phyloP scores from a whole-genome alignment of 2,888 invertebrate genomes.

The Sphaerophoria taeniata region DNA sequence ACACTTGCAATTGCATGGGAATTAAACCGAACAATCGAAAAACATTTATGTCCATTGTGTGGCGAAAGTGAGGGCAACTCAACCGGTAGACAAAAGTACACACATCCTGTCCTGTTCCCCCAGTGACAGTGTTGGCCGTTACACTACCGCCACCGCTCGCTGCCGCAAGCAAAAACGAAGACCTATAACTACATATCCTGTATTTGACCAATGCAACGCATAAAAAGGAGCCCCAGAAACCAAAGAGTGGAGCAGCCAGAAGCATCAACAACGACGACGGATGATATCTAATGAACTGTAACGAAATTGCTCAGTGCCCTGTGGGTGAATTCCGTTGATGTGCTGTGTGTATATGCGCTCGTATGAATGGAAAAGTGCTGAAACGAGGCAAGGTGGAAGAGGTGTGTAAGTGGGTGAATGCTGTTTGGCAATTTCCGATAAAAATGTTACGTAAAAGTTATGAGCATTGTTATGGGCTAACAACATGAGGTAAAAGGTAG shows the following conservation, averaged over 20 bases:
- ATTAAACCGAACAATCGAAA: constrained; percentile 74
- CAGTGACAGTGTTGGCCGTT: background rate
- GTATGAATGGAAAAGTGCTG: background rate
- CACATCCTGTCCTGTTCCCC: constrained; percentile 51
- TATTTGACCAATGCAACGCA: constrained; percentile 73
- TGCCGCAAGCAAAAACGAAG: background rate
- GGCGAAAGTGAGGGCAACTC: constrained; percentile 68
- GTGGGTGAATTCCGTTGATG: constrained; percentile 68
- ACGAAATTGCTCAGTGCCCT: constrained; percentile 75
- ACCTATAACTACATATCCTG: constrained; percentile 38
- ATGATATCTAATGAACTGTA: constrained; percentile 75
- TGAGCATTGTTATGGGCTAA: constrained; percentile 75
- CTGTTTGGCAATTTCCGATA: constrained; percentile 75
- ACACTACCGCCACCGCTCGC: no score
- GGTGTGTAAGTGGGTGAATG: constrained; percentile 68
- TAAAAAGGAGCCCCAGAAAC: constrained; percentile 61
- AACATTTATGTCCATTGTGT: constrained; percentile 74
- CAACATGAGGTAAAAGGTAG: constrained; percentile 63
- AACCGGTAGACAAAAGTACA: constrained; percentile 67
- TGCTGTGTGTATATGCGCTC: constrained; percentile 10
- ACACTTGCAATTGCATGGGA: constrained; percentile 54
- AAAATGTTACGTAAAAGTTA: constrained; percentile 74
- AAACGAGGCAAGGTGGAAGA: constrained; percentile 32
- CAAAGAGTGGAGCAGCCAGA: constrained; percentile 49
- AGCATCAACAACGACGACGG: constrained; percentile 67